These are phyloP conservation scores for Drosophila nikananu DNA, from an alignment of 1,140 invertebrate genomes.

Conservation along the genomic window DNA sequence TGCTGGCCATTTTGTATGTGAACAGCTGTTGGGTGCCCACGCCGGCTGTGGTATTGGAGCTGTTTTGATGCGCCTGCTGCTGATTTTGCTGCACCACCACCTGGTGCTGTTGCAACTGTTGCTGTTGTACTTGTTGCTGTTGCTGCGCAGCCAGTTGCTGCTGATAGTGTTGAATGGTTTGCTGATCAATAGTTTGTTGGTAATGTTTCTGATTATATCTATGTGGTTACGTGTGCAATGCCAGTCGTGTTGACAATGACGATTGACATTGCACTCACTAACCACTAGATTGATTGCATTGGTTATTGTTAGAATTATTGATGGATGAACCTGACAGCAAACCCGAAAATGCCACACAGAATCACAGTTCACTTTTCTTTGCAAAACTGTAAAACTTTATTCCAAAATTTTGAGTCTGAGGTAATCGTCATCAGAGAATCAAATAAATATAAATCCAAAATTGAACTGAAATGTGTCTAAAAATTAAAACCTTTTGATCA, in stretches of 20 bases:
- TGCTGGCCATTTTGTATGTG: constrained; percentile 93
- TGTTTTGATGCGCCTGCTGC: constrained; percentile 86
- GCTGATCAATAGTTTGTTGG: constrained; percentile 86
- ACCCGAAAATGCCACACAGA: background rate
- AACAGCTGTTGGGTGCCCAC: constrained; percentile 90
- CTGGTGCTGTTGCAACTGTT: constrained; percentile 87
- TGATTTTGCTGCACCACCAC: constrained; percentile 86
- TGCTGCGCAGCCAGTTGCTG: constrained; percentile 86
- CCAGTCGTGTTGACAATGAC: constrained; percentile 9
- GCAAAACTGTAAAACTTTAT: background rate
- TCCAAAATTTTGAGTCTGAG: background rate
- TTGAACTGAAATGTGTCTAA: too few species aligned
- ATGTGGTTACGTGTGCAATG: constrained; percentile 39
- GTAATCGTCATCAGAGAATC: background rate
- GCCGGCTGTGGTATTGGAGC: constrained; percentile 87
- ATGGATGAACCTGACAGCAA: background rate
- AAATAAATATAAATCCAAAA: background rate
- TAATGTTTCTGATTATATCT: constrained; percentile 61
- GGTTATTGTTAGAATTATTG: background rate
- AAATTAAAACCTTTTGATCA: background rate
- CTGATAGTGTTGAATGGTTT: constrained; percentile 86
- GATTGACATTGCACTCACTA: constrained; percentile 36
- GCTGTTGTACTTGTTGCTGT: constrained; percentile 86
- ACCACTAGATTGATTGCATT: constrained; percentile 2
- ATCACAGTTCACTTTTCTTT: background rate